Conservation (phyloP, 2,888 invertebrate genomes). For the Philereme vetulata region DNA sequence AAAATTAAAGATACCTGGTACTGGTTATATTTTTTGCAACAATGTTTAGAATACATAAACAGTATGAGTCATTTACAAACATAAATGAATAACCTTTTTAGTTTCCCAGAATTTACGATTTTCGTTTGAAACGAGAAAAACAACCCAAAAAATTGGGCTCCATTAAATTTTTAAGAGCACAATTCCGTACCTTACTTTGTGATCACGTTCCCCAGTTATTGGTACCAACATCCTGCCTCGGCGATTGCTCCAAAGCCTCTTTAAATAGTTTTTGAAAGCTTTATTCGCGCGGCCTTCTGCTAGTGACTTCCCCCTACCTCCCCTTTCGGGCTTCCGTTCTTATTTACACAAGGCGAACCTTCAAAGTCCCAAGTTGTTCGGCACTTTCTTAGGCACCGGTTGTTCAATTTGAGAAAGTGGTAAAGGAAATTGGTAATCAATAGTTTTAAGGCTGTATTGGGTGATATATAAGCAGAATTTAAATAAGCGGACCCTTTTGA, state of each 20-base stretch:
- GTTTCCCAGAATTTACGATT: neutral
- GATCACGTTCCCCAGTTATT: conserved; percentile 35
- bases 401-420: conserved; percentile 50
- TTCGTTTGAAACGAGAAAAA: neutral
- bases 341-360: conserved; percentile 71
- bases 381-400: conserved; percentile 53
- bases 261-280: conserved; percentile 77
- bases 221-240: conserved; percentile 41
- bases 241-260: conserved; percentile 71
- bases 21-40: no score
- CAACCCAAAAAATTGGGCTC: neutral
- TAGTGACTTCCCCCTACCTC: conserved; percentile 50
- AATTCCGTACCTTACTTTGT: conserved; percentile 24
- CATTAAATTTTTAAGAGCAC: neutral
- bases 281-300: conserved; percentile 58
- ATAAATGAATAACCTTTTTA: neutral
- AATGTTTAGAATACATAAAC: no score
- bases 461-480: neutral
- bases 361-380: conserved; percentile 64
- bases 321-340: conserved; percentile 55
- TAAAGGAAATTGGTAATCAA: conserved; percentile 45
- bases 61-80: no score
- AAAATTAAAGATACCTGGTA: no score
- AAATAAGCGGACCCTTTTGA: neutral
- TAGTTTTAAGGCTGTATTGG: conserved; percentile 32